phyloP scores from a whole-genome alignment of 1,140 invertebrate genomes.

The Chrysomallon squamiferum region DNA sequence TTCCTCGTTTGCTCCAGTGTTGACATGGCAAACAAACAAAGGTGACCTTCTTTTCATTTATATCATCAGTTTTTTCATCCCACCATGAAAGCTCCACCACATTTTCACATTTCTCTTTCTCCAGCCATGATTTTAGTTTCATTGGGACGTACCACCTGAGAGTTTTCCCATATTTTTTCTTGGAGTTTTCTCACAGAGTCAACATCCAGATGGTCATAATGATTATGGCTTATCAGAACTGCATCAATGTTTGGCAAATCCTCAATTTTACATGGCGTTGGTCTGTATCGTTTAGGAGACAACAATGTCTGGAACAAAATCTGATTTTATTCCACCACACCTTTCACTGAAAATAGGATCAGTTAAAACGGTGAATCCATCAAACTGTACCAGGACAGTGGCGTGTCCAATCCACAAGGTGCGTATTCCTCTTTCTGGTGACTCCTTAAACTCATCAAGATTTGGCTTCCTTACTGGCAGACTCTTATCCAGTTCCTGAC shows the following conservation, averaged over 20 bases:
- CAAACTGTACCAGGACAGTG: constrained; percentile 63
- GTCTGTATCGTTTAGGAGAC: constrained; percentile 59
- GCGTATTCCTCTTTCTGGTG: constrained; percentile 24
- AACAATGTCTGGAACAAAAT: constrained; percentile 12
- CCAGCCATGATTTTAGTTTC: constrained; percentile 60
- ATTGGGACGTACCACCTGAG: constrained; percentile 65
- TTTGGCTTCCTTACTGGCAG: constrained; percentile 27
- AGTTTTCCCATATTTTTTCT: constrained; percentile 50
- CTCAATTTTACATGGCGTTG: constrained; percentile 61
- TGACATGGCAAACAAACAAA: constrained; percentile 66
- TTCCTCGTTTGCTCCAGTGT: constrained; percentile 65
- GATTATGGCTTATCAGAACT: constrained; percentile 68
- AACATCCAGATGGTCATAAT: constrained; percentile 68
- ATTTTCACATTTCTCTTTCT: constrained; percentile 50
- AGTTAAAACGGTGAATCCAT: constrained; percentile 61
- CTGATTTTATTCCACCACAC: constrained; percentile 34
- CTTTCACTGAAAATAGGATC: constrained; percentile 62
- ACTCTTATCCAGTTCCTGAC: constrained; percentile 25
- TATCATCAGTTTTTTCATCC: constrained; percentile 59
- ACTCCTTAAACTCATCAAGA: constrained; percentile 15
- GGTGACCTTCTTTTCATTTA: constrained; percentile 35
- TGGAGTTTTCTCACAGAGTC: constrained; percentile 55
- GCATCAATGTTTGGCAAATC: constrained; percentile 65
- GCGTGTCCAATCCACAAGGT: constrained; percentile 66
- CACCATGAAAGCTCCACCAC: constrained; percentile 66